Evolutionary conservation across 2,888 invertebrate species (phyloP), one percentile per base, ranked within the genome.

Genomic region (Rhamphomyia laevipes): DNA sequence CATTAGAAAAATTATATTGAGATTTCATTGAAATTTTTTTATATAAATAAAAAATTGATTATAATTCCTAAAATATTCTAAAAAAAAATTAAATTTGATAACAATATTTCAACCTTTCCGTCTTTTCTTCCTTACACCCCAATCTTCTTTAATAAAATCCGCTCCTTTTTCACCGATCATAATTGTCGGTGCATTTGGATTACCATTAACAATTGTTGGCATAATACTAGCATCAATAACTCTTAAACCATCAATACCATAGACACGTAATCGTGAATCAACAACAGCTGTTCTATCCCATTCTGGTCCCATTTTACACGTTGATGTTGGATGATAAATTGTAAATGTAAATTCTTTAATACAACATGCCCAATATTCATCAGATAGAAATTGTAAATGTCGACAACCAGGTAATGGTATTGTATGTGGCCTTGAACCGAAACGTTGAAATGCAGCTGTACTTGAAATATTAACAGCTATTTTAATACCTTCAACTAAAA

Each of bases 121-220:
- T 35, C 31, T 33, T 23, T 31, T 40, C 16, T 33, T 27, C 13
- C 40, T 58, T 13, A 59, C 60, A 70, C 77, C 77, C 87, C 88
- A 89, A 67, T 89, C 88, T 64, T 88, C 82, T 64, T 89, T 90
- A 54, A 92, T 86, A 78, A 92, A 80, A 63, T 92, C 91, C 9
- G 90, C 82, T 1, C 81, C 89, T 65, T 91, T 91, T 61, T 92
- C 91, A 1, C 84, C 92, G 46, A 92, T 90, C 88, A 91, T 91
- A 42, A 92, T 88, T 2, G 82, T 80, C 0, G 89, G 89, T 1
- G 90, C 91, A 65, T 91, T 91, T 0, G 91, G 89, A 70, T 92
- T 91, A 0, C 91, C 91, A 63, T 88, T 90, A 13, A 89, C 80
- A 52, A 92, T 90, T 2, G 77, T 81, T 0, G 91, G 91, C 90